Evolutionary conservation across 1,140 invertebrate genomes (phyloP).

Genomic region (Drosophila orena): DNA sequence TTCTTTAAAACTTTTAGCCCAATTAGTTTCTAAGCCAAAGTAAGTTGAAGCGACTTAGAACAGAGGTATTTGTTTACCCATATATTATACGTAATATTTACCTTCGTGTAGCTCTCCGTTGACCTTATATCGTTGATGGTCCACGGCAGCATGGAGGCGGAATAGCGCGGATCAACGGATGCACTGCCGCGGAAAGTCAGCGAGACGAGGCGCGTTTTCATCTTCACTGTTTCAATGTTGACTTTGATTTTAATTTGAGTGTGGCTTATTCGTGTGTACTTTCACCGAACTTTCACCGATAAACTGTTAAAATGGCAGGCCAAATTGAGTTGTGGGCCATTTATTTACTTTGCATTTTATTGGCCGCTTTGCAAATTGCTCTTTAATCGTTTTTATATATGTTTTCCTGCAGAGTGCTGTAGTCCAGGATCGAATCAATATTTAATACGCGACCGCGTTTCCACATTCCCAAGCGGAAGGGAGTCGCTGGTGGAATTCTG

Average conservation of each 20-base stretch:
- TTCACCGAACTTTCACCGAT: constrained; percentile 10
- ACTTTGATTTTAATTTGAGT: constrained; percentile 17
- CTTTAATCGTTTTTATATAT: constrained; percentile 58
- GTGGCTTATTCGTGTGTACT: constrained; percentile 17
- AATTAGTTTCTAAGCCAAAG: too few relatives aligned
- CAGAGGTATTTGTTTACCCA: not conserved
- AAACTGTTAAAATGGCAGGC: constrained; percentile 32
- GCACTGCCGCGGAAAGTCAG: constrained; percentile 90
- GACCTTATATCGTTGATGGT: constrained; percentile 88
- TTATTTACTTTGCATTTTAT: constrained; percentile 52
- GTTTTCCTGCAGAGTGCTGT: constrained; percentile 12
- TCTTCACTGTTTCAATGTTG: constrained; percentile 46
- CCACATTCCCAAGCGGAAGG: constrained; percentile 20
- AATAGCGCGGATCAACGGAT: constrained; percentile 90
- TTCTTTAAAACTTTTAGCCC: too few relatives aligned
- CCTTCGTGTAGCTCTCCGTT: constrained; percentile 86
- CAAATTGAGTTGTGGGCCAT: constrained; percentile 42
- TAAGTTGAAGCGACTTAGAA: too few relatives aligned
- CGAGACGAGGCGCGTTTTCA: constrained; percentile 89
- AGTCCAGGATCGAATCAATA: constrained; percentile 62
- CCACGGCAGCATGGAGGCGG: constrained; percentile 92
- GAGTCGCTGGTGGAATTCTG: constrained; percentile 27
- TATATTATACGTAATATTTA: constrained; percentile 26
- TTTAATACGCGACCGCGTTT: constrained; percentile 47
- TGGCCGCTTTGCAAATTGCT: constrained; percentile 38